Evolutionary conservation across 2,113 vertebrate genomes (phyloP).

Genomic region (Eulacestoma nigropectus): DNA sequence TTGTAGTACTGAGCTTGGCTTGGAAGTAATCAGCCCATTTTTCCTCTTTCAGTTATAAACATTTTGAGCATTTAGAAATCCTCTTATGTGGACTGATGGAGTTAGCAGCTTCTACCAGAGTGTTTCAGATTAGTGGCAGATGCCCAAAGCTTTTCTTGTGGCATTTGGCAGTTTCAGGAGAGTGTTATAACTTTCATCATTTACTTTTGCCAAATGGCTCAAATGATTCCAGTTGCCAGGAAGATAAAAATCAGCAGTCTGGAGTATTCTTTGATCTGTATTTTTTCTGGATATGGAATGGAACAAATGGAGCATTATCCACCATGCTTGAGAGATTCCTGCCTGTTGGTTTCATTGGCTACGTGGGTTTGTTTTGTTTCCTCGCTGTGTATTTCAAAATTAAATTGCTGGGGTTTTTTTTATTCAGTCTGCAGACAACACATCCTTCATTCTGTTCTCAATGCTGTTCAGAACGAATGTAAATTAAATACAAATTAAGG

Average conservation of each 20-base stretch:
- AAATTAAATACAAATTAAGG: constrained; percentile 19
- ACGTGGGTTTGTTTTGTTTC: neutral
- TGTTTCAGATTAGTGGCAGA: constrained; percentile 20
- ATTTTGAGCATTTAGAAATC: neutral
- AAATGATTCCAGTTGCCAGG: neutral
- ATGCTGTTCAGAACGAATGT: neutral
- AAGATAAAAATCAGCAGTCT: constrained; percentile 23
- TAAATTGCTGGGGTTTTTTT: neutral
- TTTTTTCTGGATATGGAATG: neutral
- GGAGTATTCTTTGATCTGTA: constrained; percentile 9
- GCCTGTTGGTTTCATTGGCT: neutral
- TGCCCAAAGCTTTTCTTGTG: constrained; percentile 45
- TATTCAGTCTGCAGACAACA: neutral
- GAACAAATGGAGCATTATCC: neutral
- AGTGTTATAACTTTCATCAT: constrained; percentile 3
- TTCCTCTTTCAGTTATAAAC: neutral
- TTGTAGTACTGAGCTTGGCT: neutral
- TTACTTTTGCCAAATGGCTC: constrained; percentile 16
- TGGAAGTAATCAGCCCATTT: neutral
- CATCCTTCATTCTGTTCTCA: constrained; percentile 20
- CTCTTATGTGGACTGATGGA: neutral
- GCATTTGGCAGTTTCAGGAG: constrained; percentile 29
- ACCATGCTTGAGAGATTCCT: neutral
- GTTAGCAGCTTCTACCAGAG: neutral
- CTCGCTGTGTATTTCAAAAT: neutral